Conservation (phyloP, 2,888 invertebrate genomes). For the Euspilapteryx auroguttella region DNA sequence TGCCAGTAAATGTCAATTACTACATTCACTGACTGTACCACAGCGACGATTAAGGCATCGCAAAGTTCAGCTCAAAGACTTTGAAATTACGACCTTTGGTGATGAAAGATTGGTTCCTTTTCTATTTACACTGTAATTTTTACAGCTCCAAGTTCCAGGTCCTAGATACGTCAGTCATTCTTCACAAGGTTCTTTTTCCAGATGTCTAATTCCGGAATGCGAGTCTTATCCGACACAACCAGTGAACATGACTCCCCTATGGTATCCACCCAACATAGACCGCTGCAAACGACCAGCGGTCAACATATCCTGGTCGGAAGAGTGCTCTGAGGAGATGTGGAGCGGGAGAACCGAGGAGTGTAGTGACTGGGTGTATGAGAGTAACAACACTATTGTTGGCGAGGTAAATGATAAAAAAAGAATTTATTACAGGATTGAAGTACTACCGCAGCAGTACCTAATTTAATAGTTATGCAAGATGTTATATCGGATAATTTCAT, state of each 20-base stretch:
- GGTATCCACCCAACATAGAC: conserved; percentile 31
- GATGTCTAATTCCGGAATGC: conserved; percentile 31
- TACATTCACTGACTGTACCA: no score
- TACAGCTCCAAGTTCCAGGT: no score
- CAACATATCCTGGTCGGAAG: conserved; percentile 6
- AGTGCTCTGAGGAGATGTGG: conserved; percentile 21
- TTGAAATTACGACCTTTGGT: no score
- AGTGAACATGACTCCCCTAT: conserved; percentile 14
- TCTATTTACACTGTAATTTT: no score
- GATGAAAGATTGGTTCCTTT: no score
- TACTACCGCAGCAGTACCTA: not conserved
- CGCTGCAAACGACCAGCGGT: conserved; percentile 22
- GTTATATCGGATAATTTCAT: no score
- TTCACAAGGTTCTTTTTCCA: no score
- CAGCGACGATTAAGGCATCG: no score
- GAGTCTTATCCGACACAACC: conserved; percentile 12
- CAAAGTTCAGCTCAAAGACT: no score
- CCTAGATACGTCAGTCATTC: no score
- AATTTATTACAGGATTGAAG: not conserved
- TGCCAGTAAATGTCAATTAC: no score
- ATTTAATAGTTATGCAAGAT: no score
- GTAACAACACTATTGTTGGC: conserved; percentile 26
- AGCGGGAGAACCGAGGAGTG: conserved; percentile 15
- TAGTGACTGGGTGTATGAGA: conserved; percentile 32
- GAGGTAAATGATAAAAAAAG: conserved; percentile 16